phyloP scores from a whole-genome alignment of 2,797 vertebrate species.

The Vipera ursinii region DNA sequence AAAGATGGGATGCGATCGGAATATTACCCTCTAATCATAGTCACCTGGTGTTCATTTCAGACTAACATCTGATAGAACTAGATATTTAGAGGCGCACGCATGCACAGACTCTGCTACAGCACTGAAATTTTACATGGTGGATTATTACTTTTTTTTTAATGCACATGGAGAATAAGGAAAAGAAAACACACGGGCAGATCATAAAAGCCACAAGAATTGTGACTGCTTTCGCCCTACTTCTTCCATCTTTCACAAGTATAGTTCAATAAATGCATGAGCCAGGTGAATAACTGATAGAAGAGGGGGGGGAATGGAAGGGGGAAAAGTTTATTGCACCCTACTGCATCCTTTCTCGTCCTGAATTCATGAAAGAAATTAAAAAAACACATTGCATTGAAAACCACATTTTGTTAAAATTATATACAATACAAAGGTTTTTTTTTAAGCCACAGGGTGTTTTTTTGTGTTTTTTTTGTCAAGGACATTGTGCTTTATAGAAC shows the following conservation, averaged over 20 bases:
- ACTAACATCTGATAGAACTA: background rate
- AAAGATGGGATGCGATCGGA: background rate
- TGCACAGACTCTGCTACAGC: background rate
- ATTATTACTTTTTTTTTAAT: background rate
- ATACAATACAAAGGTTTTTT: background rate
- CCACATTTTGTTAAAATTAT: slow-evolving; percentile 1
- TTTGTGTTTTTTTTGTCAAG: background rate
- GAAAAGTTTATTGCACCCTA: slow-evolving; percentile 3
- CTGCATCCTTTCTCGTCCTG: slow-evolving; percentile 9
- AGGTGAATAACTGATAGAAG: slow-evolving; percentile 1
- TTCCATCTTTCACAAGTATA: slow-evolving; percentile 2
- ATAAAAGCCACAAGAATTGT: background rate
- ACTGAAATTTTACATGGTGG: background rate
- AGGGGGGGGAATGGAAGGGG: background rate
- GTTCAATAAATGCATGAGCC: slow-evolving; percentile 15
- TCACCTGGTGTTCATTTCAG: slow-evolving; percentile 8
- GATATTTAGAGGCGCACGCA: background rate
- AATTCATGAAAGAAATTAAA: background rate
- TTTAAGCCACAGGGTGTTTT: background rate
- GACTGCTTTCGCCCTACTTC: background rate
- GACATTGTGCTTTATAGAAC: background rate
- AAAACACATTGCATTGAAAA: background rate
- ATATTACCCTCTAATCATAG: background rate
- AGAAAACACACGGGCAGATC: slow-evolving; percentile 2
- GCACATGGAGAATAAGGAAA: background rate